phyloP scores from a whole-genome alignment of 2,888 invertebrate species.

The Acanthococcus lagerstroemiae region DNA sequence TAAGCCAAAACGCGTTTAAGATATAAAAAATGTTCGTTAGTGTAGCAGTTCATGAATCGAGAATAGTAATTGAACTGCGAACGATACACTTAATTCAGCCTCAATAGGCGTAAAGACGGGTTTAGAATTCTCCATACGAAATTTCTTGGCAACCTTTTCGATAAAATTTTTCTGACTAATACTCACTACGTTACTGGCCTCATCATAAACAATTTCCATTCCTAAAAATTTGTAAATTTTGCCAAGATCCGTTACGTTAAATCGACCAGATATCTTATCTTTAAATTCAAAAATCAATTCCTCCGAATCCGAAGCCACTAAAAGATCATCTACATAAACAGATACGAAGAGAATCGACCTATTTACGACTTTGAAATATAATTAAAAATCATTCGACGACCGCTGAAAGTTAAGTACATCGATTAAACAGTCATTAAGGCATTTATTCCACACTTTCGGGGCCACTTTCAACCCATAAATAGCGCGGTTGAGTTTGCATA shows the following conservation, averaged over 20 bases:
- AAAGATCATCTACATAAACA: constrained; percentile 19
- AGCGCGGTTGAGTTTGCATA: background rate
- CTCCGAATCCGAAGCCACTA: background rate
- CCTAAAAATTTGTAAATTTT: background rate
- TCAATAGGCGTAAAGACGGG: constrained; percentile 12
- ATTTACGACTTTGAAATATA: background rate
- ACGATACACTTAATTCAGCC: background rate
- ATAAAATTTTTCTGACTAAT: constrained; percentile 15
- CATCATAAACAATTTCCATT: constrained; percentile 3
- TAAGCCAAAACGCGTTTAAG: background rate
- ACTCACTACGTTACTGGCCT: background rate
- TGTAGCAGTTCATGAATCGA: background rate
- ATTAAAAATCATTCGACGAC: constrained; percentile 9
- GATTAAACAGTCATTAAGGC: background rate
- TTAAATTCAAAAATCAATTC: background rate
- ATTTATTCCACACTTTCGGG: background rate
- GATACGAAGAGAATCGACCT: background rate
- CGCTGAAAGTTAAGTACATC: background rate
- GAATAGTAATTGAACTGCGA: background rate
- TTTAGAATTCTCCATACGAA: background rate
- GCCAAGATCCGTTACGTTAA: constrained; percentile 10
- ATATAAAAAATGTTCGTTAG: background rate
- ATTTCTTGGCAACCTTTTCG: constrained; percentile 1
- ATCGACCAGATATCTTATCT: background rate
- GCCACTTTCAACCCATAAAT: background rate